Base-by-base conservation (phyloP, 2,797 vertebrate genomes). In the Hephaestus fuliginosus region DNA sequence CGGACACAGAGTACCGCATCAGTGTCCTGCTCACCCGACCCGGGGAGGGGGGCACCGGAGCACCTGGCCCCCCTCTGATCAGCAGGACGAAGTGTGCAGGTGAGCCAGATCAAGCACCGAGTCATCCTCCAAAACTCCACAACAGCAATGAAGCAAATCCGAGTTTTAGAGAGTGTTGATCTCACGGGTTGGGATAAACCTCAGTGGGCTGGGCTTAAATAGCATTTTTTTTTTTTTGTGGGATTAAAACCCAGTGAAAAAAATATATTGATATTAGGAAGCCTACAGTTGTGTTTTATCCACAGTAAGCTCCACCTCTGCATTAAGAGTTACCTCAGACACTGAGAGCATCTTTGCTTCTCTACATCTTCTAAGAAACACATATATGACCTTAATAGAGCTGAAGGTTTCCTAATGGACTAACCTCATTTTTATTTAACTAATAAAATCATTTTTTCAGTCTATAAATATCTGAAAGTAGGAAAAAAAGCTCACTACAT, bases 41-140 rank as follows among this genome's bases (percentile, higher is more conserved):
- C 0, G 98, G 98, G 0, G 97, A 98, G 1, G 98, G 98, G 0
- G 98, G 98, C 64, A 98, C 97, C 0, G 98, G 98, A 30, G 97
- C 96, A 0, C 97, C 98, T 0, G 98, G 98, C 2, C 98, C 98
- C 0, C 97, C 97, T 0, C 96, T 99, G 51, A 91, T 97, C 93
- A 99, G 98, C 94, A 96, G 97, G 85, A 99, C 98, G 55, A 99
- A 98, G 87, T 99, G 98, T 2, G 98, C 98, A 93, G 98, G 98
- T 99, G 90, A 77, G 96, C 78, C 62, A 10, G 4, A 30, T 44
- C 5, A 13, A 61, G 15, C 1, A 14, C n/a, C 0, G 14, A 30
- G 18, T 30, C 18, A 10, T 49, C 1, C 28, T 30, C 5, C 1
- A 20, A 10, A 5, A 56, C 9, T 17, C 13, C 12, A 15, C 20